A percentile compares a stretch with the other conserved stretches of the same genome.
Evolutionary conservation across 2,113 vertebrate species (phyloP).

Genomic region (Plectropomus leopardus): DNA sequence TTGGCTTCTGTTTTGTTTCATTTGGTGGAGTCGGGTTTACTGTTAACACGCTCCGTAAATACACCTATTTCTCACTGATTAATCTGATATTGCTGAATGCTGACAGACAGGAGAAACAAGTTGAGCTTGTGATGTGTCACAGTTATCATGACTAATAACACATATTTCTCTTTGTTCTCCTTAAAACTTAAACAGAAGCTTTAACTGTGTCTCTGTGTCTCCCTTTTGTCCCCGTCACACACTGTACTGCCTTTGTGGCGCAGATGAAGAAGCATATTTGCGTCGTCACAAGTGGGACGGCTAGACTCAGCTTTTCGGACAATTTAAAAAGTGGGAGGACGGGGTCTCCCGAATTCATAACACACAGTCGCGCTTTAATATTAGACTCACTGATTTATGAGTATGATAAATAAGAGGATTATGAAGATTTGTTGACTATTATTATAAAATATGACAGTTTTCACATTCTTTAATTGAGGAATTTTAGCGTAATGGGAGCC

Average conservation of each 20-base stretch:
- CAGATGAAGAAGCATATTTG: conserved; percentile 40
- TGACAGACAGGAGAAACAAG: background rate
- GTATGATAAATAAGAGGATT: background rate
- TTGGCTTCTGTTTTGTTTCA: background rate
- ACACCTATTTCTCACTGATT: background rate
- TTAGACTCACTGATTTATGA: background rate
- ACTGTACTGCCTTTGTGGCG: conserved; percentile 55
- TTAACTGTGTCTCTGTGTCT: background rate
- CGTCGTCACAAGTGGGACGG: conserved; percentile 12
- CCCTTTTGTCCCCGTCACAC: background rate
- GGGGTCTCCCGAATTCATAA: conserved; percentile 2
- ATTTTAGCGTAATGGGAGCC: too few relatives aligned
- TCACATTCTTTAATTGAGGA: background rate
- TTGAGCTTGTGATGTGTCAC: background rate
- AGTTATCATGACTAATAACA: too few relatives aligned
- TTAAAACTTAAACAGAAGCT: background rate
- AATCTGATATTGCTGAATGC: background rate
- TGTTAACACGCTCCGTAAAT: background rate
- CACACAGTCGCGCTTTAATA: too few relatives aligned
- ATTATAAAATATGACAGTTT: background rate
- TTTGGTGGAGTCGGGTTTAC: background rate
- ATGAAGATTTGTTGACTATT: background rate
- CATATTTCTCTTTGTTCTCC: background rate
- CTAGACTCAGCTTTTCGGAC: accelerated
- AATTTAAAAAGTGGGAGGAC: conserved; percentile 3